These are phyloP conservation scores for Proteles cristata DNA, from an alignment of 2,113 vertebrate genomes.

Conservation along the genomic window DNA sequence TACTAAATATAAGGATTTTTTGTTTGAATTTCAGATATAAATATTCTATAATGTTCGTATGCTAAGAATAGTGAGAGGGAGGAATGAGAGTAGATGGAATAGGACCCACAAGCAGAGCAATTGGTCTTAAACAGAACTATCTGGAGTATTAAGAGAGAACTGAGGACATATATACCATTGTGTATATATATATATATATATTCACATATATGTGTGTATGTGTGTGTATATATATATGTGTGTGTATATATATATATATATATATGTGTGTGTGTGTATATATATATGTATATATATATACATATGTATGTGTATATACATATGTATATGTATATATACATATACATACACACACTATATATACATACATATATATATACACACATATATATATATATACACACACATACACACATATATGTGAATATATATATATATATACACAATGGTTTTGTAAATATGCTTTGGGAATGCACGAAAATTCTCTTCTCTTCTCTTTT, in stretches of 20 bases:
- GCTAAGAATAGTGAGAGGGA: neutral
- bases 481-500: neutral
- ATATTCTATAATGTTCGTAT: neutral
- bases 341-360: too few species aligned
- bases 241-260: too few species aligned
- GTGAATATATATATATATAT: neutral
- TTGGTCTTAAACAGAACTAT: neutral
- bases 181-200: too few species aligned
- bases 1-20: neutral
- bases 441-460: neutral
- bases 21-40: neutral
- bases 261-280: too few species aligned
- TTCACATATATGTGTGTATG: too few species aligned
- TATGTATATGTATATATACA: too few species aligned
- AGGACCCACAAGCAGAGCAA: neutral
- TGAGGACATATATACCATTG: neutral
- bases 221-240: too few species aligned
- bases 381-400: too few species aligned
- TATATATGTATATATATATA: too few species aligned
- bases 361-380: too few species aligned
- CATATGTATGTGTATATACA: too few species aligned
- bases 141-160: neutral
- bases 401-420: too few species aligned
- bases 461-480: neutral
- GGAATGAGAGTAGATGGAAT: neutral